These are phyloP conservation scores for Caenorhabditis becei DNA, from an alignment of 2,888 invertebrate genomes.

Conservation along the genomic window DNA sequence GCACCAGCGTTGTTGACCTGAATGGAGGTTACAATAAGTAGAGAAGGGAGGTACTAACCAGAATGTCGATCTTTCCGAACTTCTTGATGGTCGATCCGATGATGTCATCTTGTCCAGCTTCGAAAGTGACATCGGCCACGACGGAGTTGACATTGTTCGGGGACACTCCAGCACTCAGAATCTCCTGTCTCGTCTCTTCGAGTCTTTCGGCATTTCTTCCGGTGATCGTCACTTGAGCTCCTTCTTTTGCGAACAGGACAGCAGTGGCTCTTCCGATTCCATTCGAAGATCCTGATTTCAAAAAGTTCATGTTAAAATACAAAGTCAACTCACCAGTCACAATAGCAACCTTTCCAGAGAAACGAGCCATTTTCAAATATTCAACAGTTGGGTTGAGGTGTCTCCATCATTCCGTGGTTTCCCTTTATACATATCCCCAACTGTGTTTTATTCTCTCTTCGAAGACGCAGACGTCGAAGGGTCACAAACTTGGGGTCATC, in stretches of 20 bases:
- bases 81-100: constrained; percentile 25
- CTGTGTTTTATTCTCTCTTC: neutral
- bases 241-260: constrained; percentile 35
- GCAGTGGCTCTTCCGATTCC: constrained; percentile 49
- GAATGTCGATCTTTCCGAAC: constrained; percentile 47
- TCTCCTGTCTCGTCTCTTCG: constrained; percentile 26
- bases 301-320: neutral
- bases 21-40: too few species aligned
- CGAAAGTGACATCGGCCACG: constrained; percentile 37
- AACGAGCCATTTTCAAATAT: constrained; percentile 24
- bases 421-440: constrained; percentile 15
- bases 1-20: constrained; percentile 49
- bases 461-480: neutral
- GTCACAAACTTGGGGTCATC: neutral
- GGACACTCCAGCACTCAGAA: constrained; percentile 27
- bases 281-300: constrained; percentile 43
- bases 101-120: constrained; percentile 27
- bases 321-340: constrained; percentile 25
- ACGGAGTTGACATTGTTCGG: constrained; percentile 20
- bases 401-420: neutral
- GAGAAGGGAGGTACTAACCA: constrained; percentile 15
- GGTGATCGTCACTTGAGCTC: constrained; percentile 46
- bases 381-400: neutral
- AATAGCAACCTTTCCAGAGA: constrained; percentile 34
- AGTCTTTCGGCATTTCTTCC: constrained; percentile 45